Evolutionary conservation across 1,140 invertebrate species (phyloP), one percentile per base, ranked within the genome.

Genomic region (Homarus americanus): DNA sequence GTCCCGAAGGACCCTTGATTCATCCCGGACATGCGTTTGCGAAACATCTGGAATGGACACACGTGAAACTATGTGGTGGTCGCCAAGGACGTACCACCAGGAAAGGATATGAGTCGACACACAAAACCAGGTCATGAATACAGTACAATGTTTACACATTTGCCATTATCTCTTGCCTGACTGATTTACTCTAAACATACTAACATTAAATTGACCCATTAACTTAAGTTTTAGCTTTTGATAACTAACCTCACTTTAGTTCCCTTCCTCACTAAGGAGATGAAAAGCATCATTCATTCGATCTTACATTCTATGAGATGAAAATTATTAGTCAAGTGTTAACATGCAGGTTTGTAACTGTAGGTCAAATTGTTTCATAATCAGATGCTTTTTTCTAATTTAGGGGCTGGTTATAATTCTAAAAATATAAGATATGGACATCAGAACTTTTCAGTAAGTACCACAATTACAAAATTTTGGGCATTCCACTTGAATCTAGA

Each of bases 21-120:
- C 87, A 89, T 78, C 89, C 83, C 78, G 89, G 75, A 91, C 89
- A 91, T 91, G 82, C 87, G 82, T 79, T 85, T 91, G 89, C 89
- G 89, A 91, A 91, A 91, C 85, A 91, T 93, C 92, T 93, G 92
- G 88, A 93, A 93, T 93, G 91, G 92, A 93, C 91, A 93, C 92
- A 93, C 87, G 92, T 93, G 92, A 93, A 92, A 93, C 82, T 91
- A 93, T 89, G 88, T 82, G 89, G 89, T 86, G 89, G 89, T 79
- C 58, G 82, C 83, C 89, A 82, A 49, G 49, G 73, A 80, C 73
- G 83, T 36, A 75, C 82, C 72, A 80, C 73, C 75, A 84, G 73
- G 88, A 82, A 73, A 83, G 79, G 82, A 79, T 44, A 82, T 12
- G 40, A n/a, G 69, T 75, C 32, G 66, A 86, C 83, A 86, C 72